Evolutionary conservation across 2,113 vertebrate species (phyloP).

Genomic region (Chrysemys picta): DNA sequence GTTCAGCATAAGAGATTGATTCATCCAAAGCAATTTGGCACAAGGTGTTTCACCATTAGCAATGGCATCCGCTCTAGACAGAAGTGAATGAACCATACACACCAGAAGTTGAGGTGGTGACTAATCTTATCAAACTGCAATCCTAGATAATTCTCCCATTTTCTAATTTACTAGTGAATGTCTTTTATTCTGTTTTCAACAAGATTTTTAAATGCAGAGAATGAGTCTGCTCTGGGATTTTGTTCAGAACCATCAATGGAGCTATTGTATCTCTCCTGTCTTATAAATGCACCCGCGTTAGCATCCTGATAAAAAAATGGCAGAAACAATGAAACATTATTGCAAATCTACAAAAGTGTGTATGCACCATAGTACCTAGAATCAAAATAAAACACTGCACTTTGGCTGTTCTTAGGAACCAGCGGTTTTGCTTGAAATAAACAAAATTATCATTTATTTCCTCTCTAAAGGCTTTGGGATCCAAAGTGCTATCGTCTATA

Average conservation of each 20-base stretch:
- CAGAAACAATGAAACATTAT: not conserved
- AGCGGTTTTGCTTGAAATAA: constrained; percentile 1
- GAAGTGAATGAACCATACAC: not conserved
- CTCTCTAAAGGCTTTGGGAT: not conserved
- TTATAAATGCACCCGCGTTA: accelerated
- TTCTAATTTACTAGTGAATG: accelerated
- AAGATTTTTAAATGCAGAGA: not conserved
- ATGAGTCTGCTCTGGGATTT: not conserved
- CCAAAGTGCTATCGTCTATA: not conserved
- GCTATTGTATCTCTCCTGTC: accelerated
- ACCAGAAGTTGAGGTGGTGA: no score
- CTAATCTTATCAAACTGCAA: not conserved
- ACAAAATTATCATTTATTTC: not conserved
- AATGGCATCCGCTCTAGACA: not conserved
- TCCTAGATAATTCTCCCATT: not conserved
- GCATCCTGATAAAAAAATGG: accelerated
- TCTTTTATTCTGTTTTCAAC: not conserved
- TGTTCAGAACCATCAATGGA: accelerated
- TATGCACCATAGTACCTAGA: not conserved
- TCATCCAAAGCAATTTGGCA: accelerated
- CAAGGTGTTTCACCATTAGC: accelerated
- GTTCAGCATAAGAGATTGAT: not conserved
- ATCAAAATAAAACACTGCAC: not conserved
- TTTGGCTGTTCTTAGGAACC: not conserved
- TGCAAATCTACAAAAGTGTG: not conserved